These are phyloP conservation scores for Sceloporus tristichus DNA, from an alignment of 2,113 vertebrate genomes.

Conservation along the genomic window DNA sequence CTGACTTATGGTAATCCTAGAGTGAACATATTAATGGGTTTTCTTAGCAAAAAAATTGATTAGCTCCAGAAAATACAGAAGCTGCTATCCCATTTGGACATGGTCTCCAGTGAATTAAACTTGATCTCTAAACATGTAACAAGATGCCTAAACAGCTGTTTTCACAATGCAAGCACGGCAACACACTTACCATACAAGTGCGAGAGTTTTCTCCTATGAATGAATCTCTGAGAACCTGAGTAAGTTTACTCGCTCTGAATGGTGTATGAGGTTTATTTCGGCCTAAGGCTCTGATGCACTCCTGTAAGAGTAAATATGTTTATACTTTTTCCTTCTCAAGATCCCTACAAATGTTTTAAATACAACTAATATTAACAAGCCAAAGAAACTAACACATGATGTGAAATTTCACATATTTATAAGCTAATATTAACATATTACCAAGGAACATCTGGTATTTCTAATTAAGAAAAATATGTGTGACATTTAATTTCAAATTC, in stretches of 20 bases:
- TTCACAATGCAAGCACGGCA: constrained; percentile 23
- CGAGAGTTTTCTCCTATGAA: constrained; percentile 98
- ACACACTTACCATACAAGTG: constrained; percentile 93
- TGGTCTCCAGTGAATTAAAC: not conserved
- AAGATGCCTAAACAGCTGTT: not conserved
- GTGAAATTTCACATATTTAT: not conserved
- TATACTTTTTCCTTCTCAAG: constrained; percentile 32
- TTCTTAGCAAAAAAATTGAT: not conserved
- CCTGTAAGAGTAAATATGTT: constrained; percentile 78
- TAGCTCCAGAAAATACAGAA: not conserved
- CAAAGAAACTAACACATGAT: not conserved
- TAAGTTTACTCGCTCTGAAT: constrained; percentile 98
- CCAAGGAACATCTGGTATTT: constrained; percentile 1
- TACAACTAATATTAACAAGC: constrained; percentile 15
- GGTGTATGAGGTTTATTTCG: constrained; percentile 97
- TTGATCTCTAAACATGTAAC: not conserved
- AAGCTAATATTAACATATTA: not conserved
- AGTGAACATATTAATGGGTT: too few species aligned
- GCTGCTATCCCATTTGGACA: not conserved
- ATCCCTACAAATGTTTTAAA: constrained; percentile 38
- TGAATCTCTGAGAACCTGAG: constrained; percentile 96
- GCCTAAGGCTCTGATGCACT: constrained; percentile 97
- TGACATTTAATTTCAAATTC: not conserved
- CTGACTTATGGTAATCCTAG: too few species aligned
- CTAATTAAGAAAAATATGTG: not conserved